Evolutionary conservation across 1,140 invertebrate species (phyloP).

Genomic region (Eriosoma lanigerum): DNA sequence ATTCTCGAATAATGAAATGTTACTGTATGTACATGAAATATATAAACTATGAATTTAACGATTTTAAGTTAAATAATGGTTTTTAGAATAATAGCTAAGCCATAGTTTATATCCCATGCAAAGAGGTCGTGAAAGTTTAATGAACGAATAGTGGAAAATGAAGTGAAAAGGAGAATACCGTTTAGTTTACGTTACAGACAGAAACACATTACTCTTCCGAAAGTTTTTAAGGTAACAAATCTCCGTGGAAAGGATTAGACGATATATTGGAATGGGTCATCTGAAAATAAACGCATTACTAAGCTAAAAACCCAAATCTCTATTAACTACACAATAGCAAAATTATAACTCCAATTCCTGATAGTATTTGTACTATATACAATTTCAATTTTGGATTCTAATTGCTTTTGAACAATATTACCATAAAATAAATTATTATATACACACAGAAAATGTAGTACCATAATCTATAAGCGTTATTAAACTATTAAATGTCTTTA

Average conservation of each 20-base stretch:
- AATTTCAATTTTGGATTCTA: background rate
- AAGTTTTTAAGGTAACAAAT: slow-evolving; percentile 11
- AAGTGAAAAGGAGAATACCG: background rate
- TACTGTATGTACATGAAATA: too few species aligned
- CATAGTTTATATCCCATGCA: background rate
- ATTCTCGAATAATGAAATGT: too few species aligned
- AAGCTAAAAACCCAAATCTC: background rate
- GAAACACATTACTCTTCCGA: slow-evolving; percentile 16
- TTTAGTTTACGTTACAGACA: background rate
- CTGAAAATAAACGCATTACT: slow-evolving; percentile 8
- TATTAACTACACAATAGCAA: background rate
- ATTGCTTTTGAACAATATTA: background rate
- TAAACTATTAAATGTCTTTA: too few species aligned
- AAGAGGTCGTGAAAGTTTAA: background rate
- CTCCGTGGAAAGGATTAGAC: too few species aligned
- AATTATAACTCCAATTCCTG: background rate
- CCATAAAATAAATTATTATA: background rate
- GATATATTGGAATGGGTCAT: background rate
- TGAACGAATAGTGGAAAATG: background rate
- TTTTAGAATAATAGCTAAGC: too few species aligned
- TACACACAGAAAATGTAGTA: too few species aligned
- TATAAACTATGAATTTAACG: too few species aligned
- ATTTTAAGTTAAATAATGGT: too few species aligned
- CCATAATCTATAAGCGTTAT: too few species aligned
- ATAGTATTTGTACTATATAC: background rate